These are phyloP conservation scores for Chaetodon trifascialis DNA, from an alignment of 2,113 vertebrate species.

Conservation along the genomic window DNA sequence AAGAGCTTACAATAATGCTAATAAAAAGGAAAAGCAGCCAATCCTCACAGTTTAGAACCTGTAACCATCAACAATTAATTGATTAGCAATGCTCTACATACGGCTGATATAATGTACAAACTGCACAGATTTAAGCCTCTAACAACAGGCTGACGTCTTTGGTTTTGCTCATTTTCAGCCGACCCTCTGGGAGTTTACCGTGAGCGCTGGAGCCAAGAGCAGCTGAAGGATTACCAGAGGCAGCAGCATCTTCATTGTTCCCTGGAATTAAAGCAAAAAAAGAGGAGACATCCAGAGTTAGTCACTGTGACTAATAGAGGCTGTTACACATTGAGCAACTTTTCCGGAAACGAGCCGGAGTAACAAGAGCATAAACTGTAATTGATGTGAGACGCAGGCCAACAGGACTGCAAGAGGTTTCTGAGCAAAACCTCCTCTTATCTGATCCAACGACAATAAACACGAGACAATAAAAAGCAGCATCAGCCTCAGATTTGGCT, in stretches of 20 bases:
- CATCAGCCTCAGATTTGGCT: not conserved
- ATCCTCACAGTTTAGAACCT: not conserved
- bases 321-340: constrained; percentile 33
- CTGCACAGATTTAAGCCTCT: not conserved
- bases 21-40: not conserved
- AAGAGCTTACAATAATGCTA: not conserved
- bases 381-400: constrained; percentile 13
- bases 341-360: constrained; percentile 28
- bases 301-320: constrained; percentile 54
- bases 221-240: constrained; percentile 77
- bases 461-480: not conserved
- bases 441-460: constrained; percentile 6
- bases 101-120: not conserved
- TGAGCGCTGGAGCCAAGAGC: constrained; percentile 75
- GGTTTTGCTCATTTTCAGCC: not conserved
- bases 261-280: constrained; percentile 16
- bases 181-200: constrained; percentile 68
- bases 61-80: not conserved
- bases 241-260: constrained; percentile 72
- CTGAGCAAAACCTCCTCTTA: constrained; percentile 2
- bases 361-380: not conserved
- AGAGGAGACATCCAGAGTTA: constrained; percentile 34
- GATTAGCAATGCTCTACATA: not conserved
- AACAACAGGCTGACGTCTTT: not conserved
- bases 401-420: not conserved